A percentile compares a stretch with the other conserved stretches of the same genome.
phyloP scores from a whole-genome alignment of 1,140 invertebrate genomes.

The Aphelenchoides besseyi region DNA sequence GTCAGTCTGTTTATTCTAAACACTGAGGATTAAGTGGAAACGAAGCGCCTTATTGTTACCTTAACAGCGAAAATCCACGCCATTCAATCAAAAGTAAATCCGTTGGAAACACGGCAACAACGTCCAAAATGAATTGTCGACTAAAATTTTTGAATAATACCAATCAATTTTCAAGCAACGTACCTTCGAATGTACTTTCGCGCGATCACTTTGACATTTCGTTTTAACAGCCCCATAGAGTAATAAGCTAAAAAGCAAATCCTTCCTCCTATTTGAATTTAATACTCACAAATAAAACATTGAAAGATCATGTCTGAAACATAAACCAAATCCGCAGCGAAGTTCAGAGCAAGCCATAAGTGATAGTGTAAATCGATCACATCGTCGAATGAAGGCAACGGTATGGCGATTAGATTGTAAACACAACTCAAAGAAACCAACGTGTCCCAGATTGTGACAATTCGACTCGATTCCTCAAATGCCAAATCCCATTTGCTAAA shows the following conservation, averaged over 20 bases:
- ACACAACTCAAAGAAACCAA: constrained; percentile 15
- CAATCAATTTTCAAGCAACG: constrained; percentile 5
- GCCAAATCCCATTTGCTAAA: constrained; percentile 15
- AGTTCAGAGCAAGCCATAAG: constrained; percentile 13
- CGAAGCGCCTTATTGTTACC: constrained; percentile 5
- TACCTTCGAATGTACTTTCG: constrained; percentile 23
- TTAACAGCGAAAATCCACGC: constrained; percentile 14
- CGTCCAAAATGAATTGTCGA: constrained; percentile 22
- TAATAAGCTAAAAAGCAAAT: constrained; percentile 26
- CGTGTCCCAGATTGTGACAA: neutral
- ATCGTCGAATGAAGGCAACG: constrained; percentile 20
- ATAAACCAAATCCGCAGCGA: constrained; percentile 15
- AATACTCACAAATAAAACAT: constrained; percentile 25
- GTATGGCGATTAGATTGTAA: constrained; percentile 25
- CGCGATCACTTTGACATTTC: constrained; percentile 23
- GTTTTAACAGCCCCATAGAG: neutral
- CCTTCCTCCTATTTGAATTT: neutral
- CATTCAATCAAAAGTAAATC: constrained; percentile 18
- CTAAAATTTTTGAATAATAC: neutral
- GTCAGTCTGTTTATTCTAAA: constrained; percentile 23
- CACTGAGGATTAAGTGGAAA: constrained; percentile 4
- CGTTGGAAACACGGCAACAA: constrained; percentile 25
- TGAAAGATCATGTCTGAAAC: constrained; percentile 17
- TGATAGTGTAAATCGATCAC: constrained; percentile 11
- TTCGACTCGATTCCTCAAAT: constrained; percentile 11